Evolutionary conservation across 2,888 invertebrate genomes (phyloP), one percentile per base, ranked within the genome.

Genomic region (Cylindroiulus punctatus): DNA sequence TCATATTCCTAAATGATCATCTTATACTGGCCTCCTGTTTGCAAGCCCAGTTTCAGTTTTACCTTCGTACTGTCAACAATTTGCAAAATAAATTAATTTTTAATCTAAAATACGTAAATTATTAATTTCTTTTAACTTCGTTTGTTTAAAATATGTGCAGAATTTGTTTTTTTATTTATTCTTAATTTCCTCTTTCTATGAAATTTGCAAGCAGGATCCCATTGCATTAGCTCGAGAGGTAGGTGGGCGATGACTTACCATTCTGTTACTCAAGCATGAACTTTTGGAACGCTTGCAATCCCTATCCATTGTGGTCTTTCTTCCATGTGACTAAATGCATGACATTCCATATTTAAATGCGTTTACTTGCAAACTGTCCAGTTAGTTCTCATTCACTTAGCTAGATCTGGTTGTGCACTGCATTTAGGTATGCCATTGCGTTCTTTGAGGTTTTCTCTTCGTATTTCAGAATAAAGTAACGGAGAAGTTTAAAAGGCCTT

Each of bases 401-500:
- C n/a, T n/a, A n/a, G n/a, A n/a, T n/a, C n/a, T n/a, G n/a, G n/a
- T n/a, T n/a, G n/a, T n/a, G n/a, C n/a, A n/a, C n/a, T n/a, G n/a
- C n/a, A n/a, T n/a, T n/a, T n/a, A n/a, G 36, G 36, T 7, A 36
- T 36, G 36, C 7, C 36, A 36, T 36, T 36, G 36, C 36, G 36
- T 44, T n/a, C 12, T 36, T 30, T 30, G 32, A 85, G 65, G 17
- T 30, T 76, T 85, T 32, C 26, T 65, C 19, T 85, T 85, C 32
- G 19, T 65, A 32, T 52, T 65, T 57, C 94, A 95, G 94, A 95
- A 95, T 89, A 96, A 95, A 92, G 95, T 96, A 88, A 95, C 96
- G 88, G 96, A 96, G 91, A 95, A 96, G 91, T 95, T 96, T 91
- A 96, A 96, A 92, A 93, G 96, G 90, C 96, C 96, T 86, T 94